Evolutionary conservation across 1,140 invertebrate genomes (phyloP).

Genomic region (Atta colombica): DNA sequence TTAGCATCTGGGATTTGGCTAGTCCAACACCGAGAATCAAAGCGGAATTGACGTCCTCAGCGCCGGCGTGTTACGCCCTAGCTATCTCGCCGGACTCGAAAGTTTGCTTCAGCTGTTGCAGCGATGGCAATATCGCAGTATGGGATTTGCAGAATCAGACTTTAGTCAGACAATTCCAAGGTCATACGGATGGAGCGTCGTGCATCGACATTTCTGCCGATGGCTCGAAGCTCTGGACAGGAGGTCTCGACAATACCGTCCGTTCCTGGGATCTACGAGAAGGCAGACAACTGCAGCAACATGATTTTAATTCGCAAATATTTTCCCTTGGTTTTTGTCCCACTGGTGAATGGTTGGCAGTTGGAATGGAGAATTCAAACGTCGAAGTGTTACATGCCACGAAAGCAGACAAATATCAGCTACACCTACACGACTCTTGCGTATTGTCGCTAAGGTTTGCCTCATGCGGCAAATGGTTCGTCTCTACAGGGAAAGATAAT

Average conservation of each 20-base stretch:
- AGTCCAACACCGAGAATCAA: conserved; percentile 95
- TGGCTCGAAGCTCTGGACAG: conserved; percentile 98
- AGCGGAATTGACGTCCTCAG: conserved; percentile 97
- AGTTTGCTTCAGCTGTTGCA: conserved; percentile 98
- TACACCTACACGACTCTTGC: conserved; percentile 99
- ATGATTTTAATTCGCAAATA: conserved; percentile 96
- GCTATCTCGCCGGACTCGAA: conserved; percentile 97
- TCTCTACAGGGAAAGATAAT: conserved; percentile 99
- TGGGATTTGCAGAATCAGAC: conserved; percentile 98
- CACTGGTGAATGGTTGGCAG: conserved; percentile 98
- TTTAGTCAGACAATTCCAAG: conserved; percentile 96
- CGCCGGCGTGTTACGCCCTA: conserved; percentile 96
- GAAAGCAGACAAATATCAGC: conserved; percentile 99
- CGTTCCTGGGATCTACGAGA: conserved; percentile 97
- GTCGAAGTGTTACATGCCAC: conserved; percentile 98
- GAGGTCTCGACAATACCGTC: conserved; percentile 98
- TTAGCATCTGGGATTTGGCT: conserved; percentile 96
- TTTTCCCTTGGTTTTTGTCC: conserved; percentile 99
- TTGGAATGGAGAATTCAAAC: conserved; percentile 99
- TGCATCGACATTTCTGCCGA: conserved; percentile 99
- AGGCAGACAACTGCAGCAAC: conserved; percentile 95
- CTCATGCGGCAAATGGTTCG: conserved; percentile 99
- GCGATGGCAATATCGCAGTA: conserved; percentile 98
- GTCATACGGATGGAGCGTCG: conserved; percentile 97
- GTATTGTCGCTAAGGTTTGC: conserved; percentile 98